Conservation (phyloP, 2,797 vertebrate species). For the Neosalanx taihuensis region DNA sequence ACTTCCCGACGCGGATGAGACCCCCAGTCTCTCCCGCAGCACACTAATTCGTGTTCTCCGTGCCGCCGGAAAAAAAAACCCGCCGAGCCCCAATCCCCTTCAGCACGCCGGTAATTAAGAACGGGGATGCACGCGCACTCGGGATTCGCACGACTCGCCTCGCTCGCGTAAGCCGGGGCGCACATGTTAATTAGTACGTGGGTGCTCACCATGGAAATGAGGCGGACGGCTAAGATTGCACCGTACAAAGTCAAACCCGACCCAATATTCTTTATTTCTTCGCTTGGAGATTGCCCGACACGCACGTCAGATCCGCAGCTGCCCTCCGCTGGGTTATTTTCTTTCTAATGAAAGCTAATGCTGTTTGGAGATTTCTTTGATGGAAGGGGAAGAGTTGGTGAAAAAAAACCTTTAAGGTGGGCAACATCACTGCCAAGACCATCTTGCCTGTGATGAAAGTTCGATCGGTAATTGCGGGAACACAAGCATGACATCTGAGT, state of each 20-base stretch:
- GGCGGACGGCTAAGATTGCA: not conserved
- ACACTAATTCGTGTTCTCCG: slow-evolving; percentile 2
- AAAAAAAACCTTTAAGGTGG: not conserved
- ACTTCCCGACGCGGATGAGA: not conserved
- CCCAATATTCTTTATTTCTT: not conserved
- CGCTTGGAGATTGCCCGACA: not conserved
- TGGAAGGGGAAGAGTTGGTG: slow-evolving; percentile 8
- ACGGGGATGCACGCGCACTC: not conserved
- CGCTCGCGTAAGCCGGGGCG: not conserved
- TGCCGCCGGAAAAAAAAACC: not conserved
- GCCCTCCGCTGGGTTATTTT: slow-evolving; percentile 26
- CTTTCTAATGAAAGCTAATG: slow-evolving; percentile 45
- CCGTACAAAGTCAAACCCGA: not conserved
- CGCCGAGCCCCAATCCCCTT: slow-evolving; percentile 2
- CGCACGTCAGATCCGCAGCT: slow-evolving; percentile 18
- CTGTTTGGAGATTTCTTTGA: slow-evolving; percentile 36
- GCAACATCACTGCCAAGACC: slow-evolving; percentile 1
- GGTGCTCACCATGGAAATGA: not conserved
- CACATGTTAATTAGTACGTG: not conserved
- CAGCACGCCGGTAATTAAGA: slow-evolving; percentile 7
- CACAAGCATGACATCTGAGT: slow-evolving; percentile 30
- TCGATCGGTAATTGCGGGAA: slow-evolving; percentile 42
- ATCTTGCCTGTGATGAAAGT: slow-evolving; percentile 18
- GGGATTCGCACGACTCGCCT: not conserved
- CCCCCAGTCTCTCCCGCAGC: not conserved